Percentiles rank a stretch among this genome's conserved stretches.
Conservation (phyloP, 2,113 vertebrate species). For the Brachirus orientalis region DNA sequence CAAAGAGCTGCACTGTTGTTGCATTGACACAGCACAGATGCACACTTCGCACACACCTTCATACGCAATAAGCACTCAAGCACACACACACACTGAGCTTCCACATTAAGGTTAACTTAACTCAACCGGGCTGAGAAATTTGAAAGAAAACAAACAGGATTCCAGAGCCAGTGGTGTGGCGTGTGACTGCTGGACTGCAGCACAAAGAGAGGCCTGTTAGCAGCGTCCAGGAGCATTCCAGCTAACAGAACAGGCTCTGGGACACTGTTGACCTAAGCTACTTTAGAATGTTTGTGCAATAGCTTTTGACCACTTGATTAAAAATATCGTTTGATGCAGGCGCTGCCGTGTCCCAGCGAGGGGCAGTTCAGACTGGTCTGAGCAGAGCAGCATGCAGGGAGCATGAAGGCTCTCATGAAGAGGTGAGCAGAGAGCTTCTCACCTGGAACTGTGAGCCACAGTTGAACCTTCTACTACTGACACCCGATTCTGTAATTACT, state of each 20-base stretch:
- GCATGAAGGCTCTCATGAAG: constrained; percentile 63
- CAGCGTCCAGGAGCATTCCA: constrained; percentile 76
- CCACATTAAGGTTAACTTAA: constrained; percentile 37
- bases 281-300: constrained; percentile 88
- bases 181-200: constrained; percentile 69
- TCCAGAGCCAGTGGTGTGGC: constrained; percentile 77
- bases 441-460: constrained; percentile 43
- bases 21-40: constrained; percentile 54
- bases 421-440: constrained; percentile 31
- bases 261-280: constrained; percentile 86
- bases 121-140: constrained; percentile 77
- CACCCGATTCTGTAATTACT: constrained; percentile 14
- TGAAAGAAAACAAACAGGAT: constrained; percentile 85
- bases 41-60: constrained; percentile 51
- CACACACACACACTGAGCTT: constrained; percentile 52
- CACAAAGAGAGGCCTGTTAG: constrained; percentile 82
- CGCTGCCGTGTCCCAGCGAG: constrained; percentile 66
- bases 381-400: constrained; percentile 67
- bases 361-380: constrained; percentile 83
- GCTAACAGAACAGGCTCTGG: constrained; percentile 79
- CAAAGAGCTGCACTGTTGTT: constrained; percentile 73
- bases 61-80: constrained; percentile 26
- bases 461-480: constrained; percentile 14
- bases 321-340: constrained; percentile 85
- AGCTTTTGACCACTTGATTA: constrained; percentile 85